Evolutionary conservation across 2,888 invertebrate genomes (phyloP).

Genomic region (Anoplius nigerrimus): DNA sequence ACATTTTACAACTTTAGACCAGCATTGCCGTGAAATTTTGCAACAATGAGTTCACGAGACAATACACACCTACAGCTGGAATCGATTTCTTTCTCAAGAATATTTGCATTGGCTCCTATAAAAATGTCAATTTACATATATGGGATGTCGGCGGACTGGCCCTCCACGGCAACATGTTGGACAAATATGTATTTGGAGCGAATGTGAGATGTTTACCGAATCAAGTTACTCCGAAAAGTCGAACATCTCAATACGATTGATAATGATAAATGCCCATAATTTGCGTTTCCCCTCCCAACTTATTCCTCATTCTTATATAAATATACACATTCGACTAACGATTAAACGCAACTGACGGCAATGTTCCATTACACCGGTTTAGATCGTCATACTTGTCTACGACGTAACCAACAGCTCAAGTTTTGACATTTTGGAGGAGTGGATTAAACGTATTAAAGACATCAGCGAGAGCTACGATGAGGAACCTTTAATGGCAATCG

Average conservation of each 20-base stretch:
- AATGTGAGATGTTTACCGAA: conserved; percentile 78
- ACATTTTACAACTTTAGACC: conserved; percentile 75
- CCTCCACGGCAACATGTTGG: conserved; percentile 85
- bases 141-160: conserved; percentile 92
- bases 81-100: conserved; percentile 85
- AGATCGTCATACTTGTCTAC: conserved; percentile 88
- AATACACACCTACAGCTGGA: conserved; percentile 82
- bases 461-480: conserved; percentile 75
- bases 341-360: no score
- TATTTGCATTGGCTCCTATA: conserved; percentile 77
- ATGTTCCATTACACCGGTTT: conserved; percentile 20
- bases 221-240: neutral
- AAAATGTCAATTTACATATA: conserved; percentile 83
- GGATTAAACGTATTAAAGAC: conserved; percentile 80
- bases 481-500: conserved; percentile 79
- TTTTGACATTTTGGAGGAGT: conserved; percentile 85
- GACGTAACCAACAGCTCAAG: conserved; percentile 88
- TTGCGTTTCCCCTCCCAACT: no score
- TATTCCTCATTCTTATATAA: no score
- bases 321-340: conserved; percentile 14
- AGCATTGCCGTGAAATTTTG: conserved; percentile 81
- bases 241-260: neutral
- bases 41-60: conserved; percentile 80
- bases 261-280: neutral
- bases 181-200: conserved; percentile 83